Evolutionary conservation across 2,797 vertebrate genomes (phyloP).

Genomic region (Acomys russatus): DNA sequence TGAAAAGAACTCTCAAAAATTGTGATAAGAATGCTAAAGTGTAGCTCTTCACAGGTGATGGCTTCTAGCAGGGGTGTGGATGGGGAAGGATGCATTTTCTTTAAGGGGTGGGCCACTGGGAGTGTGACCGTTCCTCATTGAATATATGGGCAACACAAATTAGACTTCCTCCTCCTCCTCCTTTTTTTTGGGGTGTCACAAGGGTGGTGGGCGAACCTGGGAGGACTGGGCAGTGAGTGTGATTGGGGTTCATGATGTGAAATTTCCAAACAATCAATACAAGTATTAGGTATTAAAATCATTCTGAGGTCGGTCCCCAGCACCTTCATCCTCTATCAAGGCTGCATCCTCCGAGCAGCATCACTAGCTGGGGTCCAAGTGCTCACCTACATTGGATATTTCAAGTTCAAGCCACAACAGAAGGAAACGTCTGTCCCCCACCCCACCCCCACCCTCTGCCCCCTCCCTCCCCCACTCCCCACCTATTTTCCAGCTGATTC

Average conservation of each 20-base stretch:
- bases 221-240: not conserved
- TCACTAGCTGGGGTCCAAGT: not conserved
- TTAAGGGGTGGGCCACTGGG: not conserved
- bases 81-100: not conserved
- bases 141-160: not conserved
- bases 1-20: not conserved
- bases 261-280: not conserved
- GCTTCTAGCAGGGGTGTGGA: not conserved
- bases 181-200: not conserved
- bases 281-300: not conserved
- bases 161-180: not conserved
- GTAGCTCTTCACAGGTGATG: not conserved
- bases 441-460: not conserved
- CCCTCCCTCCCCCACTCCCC: conserved; percentile 21
- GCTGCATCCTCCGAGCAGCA: not conserved
- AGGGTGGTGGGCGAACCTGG: not conserved
- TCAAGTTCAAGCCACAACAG: not conserved
- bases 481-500: conserved; percentile 90
- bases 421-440: not conserved
- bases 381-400: not conserved
- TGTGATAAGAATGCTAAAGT: not conserved
- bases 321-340: not conserved
- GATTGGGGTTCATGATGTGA: not conserved
- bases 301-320: not conserved
- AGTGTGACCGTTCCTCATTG: not conserved